Percentiles rank a stretch among this genome's conserved stretches.
Evolutionary conservation across 2,113 vertebrate genomes (phyloP).

Genomic region (Poeciliopsis retropinna): DNA sequence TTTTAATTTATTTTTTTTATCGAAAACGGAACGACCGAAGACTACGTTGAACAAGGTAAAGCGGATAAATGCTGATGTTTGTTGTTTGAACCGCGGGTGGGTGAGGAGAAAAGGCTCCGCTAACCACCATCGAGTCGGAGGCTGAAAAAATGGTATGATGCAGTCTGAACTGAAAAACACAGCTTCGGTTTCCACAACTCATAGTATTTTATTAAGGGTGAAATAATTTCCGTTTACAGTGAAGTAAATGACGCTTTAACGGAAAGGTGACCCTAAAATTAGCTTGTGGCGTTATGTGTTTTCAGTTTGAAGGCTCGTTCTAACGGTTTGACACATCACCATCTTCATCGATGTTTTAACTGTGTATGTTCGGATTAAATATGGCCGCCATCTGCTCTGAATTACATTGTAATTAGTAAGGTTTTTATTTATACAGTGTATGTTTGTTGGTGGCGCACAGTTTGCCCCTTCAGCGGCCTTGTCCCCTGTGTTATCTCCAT

Average conservation of each 20-base stretch:
- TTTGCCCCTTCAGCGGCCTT: constrained; percentile 28
- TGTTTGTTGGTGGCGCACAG: neutral
- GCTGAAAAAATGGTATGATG: constrained; percentile 22
- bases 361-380: neutral
- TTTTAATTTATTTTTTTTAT: neutral
- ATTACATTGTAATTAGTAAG: neutral
- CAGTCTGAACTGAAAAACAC: constrained; percentile 8
- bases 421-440: neutral
- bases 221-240: neutral
- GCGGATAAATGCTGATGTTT: neutral
- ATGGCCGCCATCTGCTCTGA: neutral
- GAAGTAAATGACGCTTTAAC: neutral
- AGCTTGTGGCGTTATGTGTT: neutral
- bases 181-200: neutral
- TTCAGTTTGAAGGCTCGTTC: neutral
- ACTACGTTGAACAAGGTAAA: constrained; percentile 31
- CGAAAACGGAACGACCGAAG: neutral
- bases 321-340: constrained; percentile 7
- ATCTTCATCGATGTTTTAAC: neutral
- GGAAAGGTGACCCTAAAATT: neutral
- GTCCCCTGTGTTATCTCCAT: neutral
- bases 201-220: fast-evolving
- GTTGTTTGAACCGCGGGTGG: neutral
- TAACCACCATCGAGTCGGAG: constrained; percentile 32
- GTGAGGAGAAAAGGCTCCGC: neutral